Conservation (phyloP, 2,113 vertebrate species). For the Clarias gariepinus region DNA sequence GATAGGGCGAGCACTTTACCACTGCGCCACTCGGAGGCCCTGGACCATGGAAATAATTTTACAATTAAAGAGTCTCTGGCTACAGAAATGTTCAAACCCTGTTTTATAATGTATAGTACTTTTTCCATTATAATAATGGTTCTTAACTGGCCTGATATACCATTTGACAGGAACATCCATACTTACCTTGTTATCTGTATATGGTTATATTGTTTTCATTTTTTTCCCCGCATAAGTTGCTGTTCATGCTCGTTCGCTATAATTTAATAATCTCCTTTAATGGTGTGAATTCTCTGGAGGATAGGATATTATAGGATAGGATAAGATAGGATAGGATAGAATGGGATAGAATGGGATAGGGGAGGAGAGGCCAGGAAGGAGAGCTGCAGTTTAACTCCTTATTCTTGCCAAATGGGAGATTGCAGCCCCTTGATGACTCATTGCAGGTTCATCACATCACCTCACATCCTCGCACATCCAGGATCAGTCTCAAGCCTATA, state of each 20-base stretch:
- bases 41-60: background rate
- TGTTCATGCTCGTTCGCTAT: background rate
- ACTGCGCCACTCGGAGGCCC: no score
- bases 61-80: background rate
- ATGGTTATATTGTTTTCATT: background rate
- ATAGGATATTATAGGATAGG: no score
- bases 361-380: no score
- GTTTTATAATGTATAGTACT: background rate
- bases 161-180: background rate
- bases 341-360: no score
- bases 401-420: constrained; percentile 37
- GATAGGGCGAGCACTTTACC: no score
- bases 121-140: background rate
- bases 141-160: background rate
- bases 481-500: constrained; percentile 24
- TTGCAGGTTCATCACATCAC: constrained; percentile 38
- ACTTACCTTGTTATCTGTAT: background rate
- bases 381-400: background rate
- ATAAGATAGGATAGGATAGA: no score
- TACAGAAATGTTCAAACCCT: background rate
- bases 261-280: background rate
- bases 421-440: constrained; percentile 45
- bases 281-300: background rate
- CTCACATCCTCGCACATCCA: constrained; percentile 19
- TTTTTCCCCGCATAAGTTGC: background rate